These are phyloP conservation scores for Caenorhabditis afra DNA, from an alignment of 2,888 invertebrate genomes.

Conservation along the genomic window DNA sequence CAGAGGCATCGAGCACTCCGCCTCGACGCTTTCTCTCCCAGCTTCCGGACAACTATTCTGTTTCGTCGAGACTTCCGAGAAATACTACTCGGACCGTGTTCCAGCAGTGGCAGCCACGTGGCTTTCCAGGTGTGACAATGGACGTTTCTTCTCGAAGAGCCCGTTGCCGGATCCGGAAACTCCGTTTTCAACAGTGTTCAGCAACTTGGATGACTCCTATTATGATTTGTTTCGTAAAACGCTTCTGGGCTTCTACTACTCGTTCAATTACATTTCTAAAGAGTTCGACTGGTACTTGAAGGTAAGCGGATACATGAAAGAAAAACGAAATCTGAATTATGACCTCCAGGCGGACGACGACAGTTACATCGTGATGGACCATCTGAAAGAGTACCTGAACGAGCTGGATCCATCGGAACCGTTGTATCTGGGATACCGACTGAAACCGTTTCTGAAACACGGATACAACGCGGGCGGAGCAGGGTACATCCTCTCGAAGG, in stretches of 20 bases:
- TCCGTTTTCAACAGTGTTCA: constrained; percentile 67
- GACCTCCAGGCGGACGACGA: constrained; percentile 70
- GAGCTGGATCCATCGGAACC: constrained; percentile 62
- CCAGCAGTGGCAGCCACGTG: constrained; percentile 67
- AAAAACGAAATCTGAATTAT: too few relatives aligned
- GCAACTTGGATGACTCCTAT: constrained; percentile 63
- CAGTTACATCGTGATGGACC: constrained; percentile 69
- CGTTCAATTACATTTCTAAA: constrained; percentile 59
- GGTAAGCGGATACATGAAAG: constrained; percentile 22
- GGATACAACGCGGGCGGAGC: constrained; percentile 73
- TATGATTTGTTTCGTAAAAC: constrained; percentile 68
- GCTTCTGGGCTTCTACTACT: constrained; percentile 63
- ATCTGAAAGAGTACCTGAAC: constrained; percentile 63
- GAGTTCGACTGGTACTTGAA: constrained; percentile 74
- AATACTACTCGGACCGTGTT: constrained; percentile 54
- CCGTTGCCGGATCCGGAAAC: constrained; percentile 47
- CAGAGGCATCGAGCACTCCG: constrained; percentile 20
- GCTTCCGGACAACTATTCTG: constrained; percentile 60
- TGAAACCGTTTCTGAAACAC: constrained; percentile 65
- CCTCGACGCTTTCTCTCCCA: constrained; percentile 27
- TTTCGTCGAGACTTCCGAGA: constrained; percentile 59
- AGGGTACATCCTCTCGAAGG: constrained; percentile 70
- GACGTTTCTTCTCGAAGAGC: constrained; percentile 65
- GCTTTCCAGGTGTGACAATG: constrained; percentile 70
- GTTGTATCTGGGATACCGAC: constrained; percentile 65